phyloP scores from a whole-genome alignment of 2,113 vertebrate species.

The Willisornis vidua region DNA sequence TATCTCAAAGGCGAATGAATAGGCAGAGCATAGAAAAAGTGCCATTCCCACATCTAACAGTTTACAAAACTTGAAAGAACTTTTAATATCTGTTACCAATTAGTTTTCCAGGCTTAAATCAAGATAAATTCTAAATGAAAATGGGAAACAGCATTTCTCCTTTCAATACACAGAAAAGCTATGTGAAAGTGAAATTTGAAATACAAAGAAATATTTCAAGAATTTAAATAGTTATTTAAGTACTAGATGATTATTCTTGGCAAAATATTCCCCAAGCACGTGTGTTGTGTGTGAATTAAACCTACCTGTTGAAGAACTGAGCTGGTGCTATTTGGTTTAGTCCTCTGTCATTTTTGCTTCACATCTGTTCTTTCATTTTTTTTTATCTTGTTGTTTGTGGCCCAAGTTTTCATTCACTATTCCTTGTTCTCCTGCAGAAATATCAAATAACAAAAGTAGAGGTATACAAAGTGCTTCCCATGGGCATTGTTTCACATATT shows the following conservation, averaged over 20 bases:
- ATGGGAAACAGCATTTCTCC: constrained; percentile 23
- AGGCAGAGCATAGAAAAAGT: constrained; percentile 52
- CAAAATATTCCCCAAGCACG: not conserved
- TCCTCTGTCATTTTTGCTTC: not conserved
- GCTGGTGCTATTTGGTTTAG: not conserved
- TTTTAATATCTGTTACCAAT: constrained; percentile 64
- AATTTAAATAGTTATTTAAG: not conserved
- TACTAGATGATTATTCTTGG: not conserved
- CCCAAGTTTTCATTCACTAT: not conserved
- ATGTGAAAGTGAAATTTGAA: not conserved
- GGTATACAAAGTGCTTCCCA: not conserved
- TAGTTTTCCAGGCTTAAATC: constrained; percentile 65
- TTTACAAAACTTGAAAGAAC: constrained; percentile 67
- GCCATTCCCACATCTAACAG: constrained; percentile 56
- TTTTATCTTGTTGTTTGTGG: not conserved
- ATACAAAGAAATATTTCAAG: constrained; percentile 12
- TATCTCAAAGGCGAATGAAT: constrained; percentile 73
- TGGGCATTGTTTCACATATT: not conserved
- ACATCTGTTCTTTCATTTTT: not conserved
- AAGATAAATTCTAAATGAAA: constrained; percentile 61
- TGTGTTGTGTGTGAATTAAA: not conserved
- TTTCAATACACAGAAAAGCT: not conserved
- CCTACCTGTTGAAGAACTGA: not conserved
- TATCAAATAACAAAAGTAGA: not conserved
- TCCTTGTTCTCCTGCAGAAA: not conserved